Conservation (phyloP, 2,888 invertebrate species). For the Bombylius discolor region DNA sequence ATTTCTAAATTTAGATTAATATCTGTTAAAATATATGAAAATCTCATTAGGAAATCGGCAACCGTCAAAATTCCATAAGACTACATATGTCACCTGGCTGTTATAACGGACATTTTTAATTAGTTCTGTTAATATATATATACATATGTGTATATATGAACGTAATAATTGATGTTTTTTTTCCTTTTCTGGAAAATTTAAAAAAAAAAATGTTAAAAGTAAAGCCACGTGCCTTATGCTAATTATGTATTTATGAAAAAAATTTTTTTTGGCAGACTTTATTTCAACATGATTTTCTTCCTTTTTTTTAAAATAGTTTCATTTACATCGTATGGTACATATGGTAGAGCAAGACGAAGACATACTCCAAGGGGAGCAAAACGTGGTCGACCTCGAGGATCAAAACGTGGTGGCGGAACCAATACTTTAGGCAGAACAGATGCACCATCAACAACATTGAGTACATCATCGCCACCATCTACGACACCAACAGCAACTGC, state of each 20-base stretch:
- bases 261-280: neutral
- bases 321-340: slow-evolving; percentile 28
- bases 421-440: slow-evolving; percentile 28
- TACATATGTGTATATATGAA: no score
- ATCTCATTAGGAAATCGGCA: no score
- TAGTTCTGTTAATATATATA: neutral
- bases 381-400: slow-evolving; percentile 63
- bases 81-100: no score
- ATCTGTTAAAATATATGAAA: no score
- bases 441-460: slow-evolving; percentile 10
- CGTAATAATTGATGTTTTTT: no score
- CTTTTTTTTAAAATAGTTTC: slow-evolving; percentile 11
- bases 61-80: no score
- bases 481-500: slow-evolving; percentile 11
- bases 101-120: slow-evolving; percentile 4
- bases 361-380: slow-evolving; percentile 46
- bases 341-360: slow-evolving; percentile 30
- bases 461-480: slow-evolving; percentile 17
- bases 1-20: no score
- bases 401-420: slow-evolving; percentile 45
- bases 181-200: neutral
- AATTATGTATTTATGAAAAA: neutral
- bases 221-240: neutral
- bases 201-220: no score
- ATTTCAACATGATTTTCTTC: neutral